Evolutionary conservation across 2,113 vertebrate genomes (phyloP), one percentile per base, ranked within the genome.

Genomic region (Centropus bengalensis): DNA sequence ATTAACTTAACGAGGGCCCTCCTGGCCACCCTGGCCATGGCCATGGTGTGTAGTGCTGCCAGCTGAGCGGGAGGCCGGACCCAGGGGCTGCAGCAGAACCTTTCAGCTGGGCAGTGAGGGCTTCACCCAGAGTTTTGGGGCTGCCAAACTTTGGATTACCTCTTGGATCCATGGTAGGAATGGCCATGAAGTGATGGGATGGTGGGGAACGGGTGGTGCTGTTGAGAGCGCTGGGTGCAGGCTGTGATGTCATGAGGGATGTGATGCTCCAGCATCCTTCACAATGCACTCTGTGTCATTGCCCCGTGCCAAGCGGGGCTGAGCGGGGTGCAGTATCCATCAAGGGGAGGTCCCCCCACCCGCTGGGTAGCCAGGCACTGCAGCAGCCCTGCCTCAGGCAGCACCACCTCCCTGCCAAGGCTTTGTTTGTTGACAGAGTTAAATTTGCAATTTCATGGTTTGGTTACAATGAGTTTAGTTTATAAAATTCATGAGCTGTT

Each of bases 1-100:
- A 96, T 98, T 97, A 97, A 88, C 66, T 97, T 97, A 96, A 97
- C 40, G 95, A 97, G 92, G 64, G 88, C 62, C 91, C 86, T 93
- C 70, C 91, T 12, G 1, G 38, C 56, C 45, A 64, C 74, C 82
- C 68, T 59, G 73, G 69, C 17, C 45, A 2, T 24, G 75, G 80
- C 10, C 45, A 7, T 0, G 0, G 70, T 10, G 27, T 24, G 23
- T 28, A 5, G 75, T 23, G 59, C 54, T 60, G 74, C 58, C 91
- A 85, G 92, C 10, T 5, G 22, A 81, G 71, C 67, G 47, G 67
- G 86, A 88, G 64, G 73, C 89, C 51, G 73, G 64, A 23, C 28
- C 8, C 0, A 2, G 44, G 49, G 42, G 52, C 55, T 74, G 86
- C 21, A 3, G 82, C 85, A 63, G 32, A 76, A 36, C 73, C 32